phyloP scores from a whole-genome alignment of 2,888 invertebrate genomes.

The Diogma glabrata region DNA sequence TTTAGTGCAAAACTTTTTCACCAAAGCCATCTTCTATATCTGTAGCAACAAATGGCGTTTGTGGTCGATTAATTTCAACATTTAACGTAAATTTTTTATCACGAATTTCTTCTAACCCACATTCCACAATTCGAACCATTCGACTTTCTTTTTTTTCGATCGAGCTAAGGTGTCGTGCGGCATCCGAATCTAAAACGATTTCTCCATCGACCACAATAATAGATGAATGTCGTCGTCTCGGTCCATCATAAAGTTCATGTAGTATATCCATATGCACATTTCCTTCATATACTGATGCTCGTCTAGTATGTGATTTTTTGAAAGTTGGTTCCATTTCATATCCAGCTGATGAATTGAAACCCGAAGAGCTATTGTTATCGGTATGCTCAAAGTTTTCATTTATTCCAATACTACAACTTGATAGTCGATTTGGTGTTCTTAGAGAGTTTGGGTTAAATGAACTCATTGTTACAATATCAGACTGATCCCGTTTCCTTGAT shows the following conservation, averaged over 20 bases:
- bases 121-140: not conserved
- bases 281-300: not conserved
- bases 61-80: constrained; percentile 7
- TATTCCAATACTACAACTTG: not conserved
- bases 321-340: not conserved
- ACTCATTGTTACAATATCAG: not conserved
- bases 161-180: not conserved
- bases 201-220: constrained; percentile 6
- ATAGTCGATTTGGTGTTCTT: not conserved
- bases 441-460: constrained; percentile 8
- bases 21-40: not conserved
- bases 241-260: constrained; percentile 3
- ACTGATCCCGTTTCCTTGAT: constrained; percentile 20
- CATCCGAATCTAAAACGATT: not conserved
- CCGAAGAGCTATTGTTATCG: not conserved
- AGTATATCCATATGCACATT: not conserved
- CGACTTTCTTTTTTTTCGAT: not conserved
- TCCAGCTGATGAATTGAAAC: too few species aligned
- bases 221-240: constrained; percentile 7
- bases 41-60: not conserved
- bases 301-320: not conserved
- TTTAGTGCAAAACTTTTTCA: not conserved
- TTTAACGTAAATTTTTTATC: not conserved
- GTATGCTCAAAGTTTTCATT: not conserved
- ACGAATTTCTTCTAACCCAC: not conserved